A percentile compares a stretch with the other conserved stretches of the same genome.
Conservation (phyloP, 2,888 invertebrate species). For the Platycnemis pennipes region DNA sequence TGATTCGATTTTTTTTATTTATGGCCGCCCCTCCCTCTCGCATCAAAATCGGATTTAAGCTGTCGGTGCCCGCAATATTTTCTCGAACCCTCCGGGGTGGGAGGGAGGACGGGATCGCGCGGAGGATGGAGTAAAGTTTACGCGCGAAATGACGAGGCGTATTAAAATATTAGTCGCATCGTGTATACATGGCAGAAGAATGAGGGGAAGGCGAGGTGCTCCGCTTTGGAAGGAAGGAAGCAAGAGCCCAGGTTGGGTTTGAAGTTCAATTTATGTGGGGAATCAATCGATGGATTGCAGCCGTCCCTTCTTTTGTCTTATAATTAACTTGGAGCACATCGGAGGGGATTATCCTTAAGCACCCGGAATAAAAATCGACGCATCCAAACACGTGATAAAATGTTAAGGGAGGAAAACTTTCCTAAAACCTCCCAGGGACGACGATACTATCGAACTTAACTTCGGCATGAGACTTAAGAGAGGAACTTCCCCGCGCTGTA, state of each 20-base stretch:
- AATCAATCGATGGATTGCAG: conserved; percentile 24
- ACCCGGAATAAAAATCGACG: not conserved
- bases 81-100: not conserved
- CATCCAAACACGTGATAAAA: conserved; percentile 34
- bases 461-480: conserved; percentile 40
- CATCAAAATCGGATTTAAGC: conserved; percentile 32
- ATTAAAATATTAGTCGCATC: not conserved
- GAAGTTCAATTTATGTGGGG: not conserved
- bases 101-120: not conserved
- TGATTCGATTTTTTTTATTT: conserved; percentile 26
- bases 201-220: not conserved
- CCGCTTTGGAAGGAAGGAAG: not conserved
- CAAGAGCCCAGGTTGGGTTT: not conserved
- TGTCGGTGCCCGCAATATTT: conserved; percentile 27
- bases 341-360: conserved; percentile 22
- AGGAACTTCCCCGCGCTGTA: conserved; percentile 38
- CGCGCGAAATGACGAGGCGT: not conserved
- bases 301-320: not conserved
- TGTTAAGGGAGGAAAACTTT: conserved; percentile 5
- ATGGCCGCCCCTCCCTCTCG: not conserved
- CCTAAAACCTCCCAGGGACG: not conserved
- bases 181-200: not conserved
- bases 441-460: conserved; percentile 34
- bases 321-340: conserved; percentile 30
- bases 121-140: not conserved